Evolutionary conservation across 2,888 invertebrate genomes (phyloP).

Genomic region (Eupelmus urozonus): DNA sequence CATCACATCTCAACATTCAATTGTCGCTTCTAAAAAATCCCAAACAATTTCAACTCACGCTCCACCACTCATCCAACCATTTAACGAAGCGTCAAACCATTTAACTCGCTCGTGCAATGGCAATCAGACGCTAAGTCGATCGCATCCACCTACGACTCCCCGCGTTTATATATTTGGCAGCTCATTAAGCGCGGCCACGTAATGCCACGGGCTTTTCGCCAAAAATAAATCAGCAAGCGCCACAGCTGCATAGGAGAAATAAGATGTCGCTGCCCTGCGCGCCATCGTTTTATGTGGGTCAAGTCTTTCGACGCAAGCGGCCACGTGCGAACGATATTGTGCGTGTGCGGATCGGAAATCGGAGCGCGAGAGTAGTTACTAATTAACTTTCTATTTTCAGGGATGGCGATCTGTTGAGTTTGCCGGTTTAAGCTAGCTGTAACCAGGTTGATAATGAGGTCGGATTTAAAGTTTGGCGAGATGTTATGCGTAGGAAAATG

Average conservation of each 20-base stretch:
- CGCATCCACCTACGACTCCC: too few species aligned
- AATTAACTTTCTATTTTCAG: conserved; percentile 36
- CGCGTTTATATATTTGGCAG: too few species aligned
- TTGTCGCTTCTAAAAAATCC: too few species aligned
- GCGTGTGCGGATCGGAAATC: neutral
- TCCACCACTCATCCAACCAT: too few species aligned
- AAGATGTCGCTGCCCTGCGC: neutral
- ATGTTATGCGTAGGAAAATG: too few species aligned
- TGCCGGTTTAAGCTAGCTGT: neutral
- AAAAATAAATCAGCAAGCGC: too few species aligned
- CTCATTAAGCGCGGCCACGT: conserved; percentile 31
- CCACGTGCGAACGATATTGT: neutral
- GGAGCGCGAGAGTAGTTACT: neutral
- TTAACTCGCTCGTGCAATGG: too few species aligned
- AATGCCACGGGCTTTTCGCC: conserved; percentile 14
- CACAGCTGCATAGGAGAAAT: neutral
- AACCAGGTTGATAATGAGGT: conserved; percentile 34
- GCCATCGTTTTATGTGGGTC: conserved; percentile 12
- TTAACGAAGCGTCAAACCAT: too few species aligned
- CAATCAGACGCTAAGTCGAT: too few species aligned
- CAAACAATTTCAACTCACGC: too few species aligned
- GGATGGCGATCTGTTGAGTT: conserved; percentile 1
- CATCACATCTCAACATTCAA: too few species aligned
- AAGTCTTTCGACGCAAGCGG: conserved; percentile 31
- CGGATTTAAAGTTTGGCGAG: too few species aligned